phyloP scores from a whole-genome alignment of 2,797 vertebrate genomes.

The Falco naumanni region DNA sequence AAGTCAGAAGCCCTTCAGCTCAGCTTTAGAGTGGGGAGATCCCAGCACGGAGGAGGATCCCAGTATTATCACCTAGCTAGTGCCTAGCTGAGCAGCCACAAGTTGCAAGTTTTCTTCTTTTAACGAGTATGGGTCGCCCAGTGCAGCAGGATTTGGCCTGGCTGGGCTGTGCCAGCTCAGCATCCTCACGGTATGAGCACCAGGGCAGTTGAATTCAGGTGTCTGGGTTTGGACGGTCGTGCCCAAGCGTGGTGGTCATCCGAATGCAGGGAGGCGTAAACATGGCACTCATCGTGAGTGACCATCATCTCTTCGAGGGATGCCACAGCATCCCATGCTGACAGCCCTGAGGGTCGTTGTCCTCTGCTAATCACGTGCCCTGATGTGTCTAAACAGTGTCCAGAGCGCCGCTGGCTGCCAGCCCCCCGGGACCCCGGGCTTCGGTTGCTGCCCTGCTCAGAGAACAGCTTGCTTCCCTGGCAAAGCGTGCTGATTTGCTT shows the following conservation, averaged over 20 bases:
- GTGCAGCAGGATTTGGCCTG: not conserved
- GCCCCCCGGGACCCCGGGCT: fast-evolving
- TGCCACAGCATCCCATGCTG: not conserved
- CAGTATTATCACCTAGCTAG: not conserved
- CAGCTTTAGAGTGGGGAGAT: not conserved
- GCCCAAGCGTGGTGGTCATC: not conserved
- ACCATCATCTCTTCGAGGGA: fast-evolving
- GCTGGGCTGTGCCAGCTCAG: not conserved
- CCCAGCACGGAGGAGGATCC: not conserved
- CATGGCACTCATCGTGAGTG: fast-evolving
- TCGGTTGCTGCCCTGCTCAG: not conserved
- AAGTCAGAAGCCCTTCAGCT: not conserved
- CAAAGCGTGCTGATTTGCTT: not conserved
- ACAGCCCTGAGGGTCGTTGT: not conserved
- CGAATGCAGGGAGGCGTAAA: not conserved
- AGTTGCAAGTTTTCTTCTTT: not conserved
- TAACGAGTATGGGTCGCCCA: not conserved
- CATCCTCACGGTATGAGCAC: fast-evolving
- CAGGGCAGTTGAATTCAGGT: not conserved
- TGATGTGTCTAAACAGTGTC: not conserved
- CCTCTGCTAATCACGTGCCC: fast-evolving
- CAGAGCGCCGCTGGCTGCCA: not conserved
- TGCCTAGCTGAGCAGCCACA: not conserved
- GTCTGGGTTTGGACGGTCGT: not conserved
- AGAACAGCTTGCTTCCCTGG: not conserved